Percentiles rank a stretch among this genome's conserved stretches.
These are phyloP conservation scores for Pollimyrus isidori DNA, from an alignment of 2,113 vertebrate species.

Conservation along the genomic window DNA sequence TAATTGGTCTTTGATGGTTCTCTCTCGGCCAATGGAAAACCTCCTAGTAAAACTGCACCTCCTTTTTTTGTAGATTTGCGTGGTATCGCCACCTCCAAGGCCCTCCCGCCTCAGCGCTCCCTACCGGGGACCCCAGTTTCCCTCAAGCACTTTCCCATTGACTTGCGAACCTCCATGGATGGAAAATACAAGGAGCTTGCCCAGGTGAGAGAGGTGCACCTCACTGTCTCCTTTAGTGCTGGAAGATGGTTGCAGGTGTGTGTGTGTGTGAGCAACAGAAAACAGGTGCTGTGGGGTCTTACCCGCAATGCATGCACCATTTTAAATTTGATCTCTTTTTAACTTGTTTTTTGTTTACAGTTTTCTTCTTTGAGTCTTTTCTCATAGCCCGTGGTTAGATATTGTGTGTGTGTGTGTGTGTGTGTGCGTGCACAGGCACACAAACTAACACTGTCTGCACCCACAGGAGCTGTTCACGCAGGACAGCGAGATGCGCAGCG, in stretches of 20 bases:
- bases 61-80: constrained; percentile 57
- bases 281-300: background rate
- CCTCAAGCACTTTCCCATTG: constrained; percentile 70
- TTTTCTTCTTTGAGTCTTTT: background rate
- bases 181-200: constrained; percentile 92
- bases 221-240: background rate
- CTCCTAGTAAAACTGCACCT: background rate
- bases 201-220: constrained; percentile 61
- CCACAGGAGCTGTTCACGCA: constrained; percentile 82
- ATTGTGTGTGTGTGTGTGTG: background rate
- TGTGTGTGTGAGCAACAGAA: background rate
- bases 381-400: background rate
- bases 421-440: background rate
- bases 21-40: background rate
- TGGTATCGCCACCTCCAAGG: constrained; percentile 57
- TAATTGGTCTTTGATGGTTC: background rate
- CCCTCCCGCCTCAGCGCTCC: constrained; percentile 75
- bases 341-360: background rate
- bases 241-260: background rate
- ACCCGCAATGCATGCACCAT: background rate
- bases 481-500: constrained; percentile 82
- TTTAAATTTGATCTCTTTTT: background rate
- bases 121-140: constrained; percentile 74
- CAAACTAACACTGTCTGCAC: too few relatives aligned
- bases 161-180: constrained; percentile 88